Conservation (phyloP, 2,888 invertebrate genomes). For the Julus scanicus region DNA sequence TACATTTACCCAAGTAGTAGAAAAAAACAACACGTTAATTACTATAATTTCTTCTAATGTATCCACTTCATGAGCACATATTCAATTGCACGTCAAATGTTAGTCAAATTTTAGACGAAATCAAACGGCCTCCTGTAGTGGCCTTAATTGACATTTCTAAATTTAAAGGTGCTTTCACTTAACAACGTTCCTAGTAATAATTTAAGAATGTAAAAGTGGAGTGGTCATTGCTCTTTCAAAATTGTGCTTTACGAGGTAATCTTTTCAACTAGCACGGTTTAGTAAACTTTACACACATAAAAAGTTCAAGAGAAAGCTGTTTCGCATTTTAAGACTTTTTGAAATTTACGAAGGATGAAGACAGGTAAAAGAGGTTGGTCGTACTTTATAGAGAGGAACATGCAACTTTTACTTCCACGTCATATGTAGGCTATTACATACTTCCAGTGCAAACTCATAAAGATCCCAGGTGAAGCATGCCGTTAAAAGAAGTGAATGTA, state of each 20-base stretch:
- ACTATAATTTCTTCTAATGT: background rate
- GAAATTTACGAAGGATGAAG: background rate
- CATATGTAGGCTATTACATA: background rate
- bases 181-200: background rate
- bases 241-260: constrained; percentile 21
- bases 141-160: constrained; percentile 15
- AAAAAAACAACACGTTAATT: no score
- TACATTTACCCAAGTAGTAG: no score
- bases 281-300: background rate
- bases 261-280: constrained; percentile 17
- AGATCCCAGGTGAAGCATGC: constrained; percentile 19
- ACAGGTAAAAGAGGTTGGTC: constrained; percentile 33
- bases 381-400: background rate
- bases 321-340: background rate
- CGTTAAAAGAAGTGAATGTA: background rate
- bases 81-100: background rate
- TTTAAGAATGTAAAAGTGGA: background rate
- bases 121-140: background rate
- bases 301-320: background rate
- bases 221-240: constrained; percentile 33
- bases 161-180: constrained; percentile 32
- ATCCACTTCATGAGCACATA: background rate
- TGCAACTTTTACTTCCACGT: constrained; percentile 33
- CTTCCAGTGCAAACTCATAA: constrained; percentile 25
- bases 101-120: background rate